A percentile compares a stretch with the other conserved stretches of the same genome.
Conservation (phyloP, 2,888 invertebrate genomes). For the Pristionchus exspectatus region DNA sequence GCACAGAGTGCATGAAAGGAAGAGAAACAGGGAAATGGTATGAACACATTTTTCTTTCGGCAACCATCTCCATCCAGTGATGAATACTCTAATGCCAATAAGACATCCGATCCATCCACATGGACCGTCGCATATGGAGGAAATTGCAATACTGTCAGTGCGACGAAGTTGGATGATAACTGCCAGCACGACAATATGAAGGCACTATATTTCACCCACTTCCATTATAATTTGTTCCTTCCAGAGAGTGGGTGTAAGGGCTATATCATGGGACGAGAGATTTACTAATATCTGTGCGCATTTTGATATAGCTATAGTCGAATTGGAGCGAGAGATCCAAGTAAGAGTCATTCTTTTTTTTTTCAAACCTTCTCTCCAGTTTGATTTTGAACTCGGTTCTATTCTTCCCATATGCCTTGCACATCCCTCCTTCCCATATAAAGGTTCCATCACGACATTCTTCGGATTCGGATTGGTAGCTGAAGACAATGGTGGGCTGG, state of each 20-base stretch:
- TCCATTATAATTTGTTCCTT: not conserved
- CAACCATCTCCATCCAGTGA: not conserved
- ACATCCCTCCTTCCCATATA: not conserved
- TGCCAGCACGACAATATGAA: slow-evolving; percentile 41
- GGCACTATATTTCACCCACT: not conserved
- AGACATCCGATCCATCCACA: not conserved
- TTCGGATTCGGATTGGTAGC: not conserved
- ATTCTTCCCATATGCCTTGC: slow-evolving; percentile 2
- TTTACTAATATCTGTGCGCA: not conserved
- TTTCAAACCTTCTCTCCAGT: not conserved
- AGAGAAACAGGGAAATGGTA: not conserved
- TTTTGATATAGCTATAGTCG: not conserved
- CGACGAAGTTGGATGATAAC: not conserved
- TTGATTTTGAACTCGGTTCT: not conserved
- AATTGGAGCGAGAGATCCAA: not conserved
- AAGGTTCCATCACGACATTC: not conserved
- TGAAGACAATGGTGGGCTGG: not conserved
- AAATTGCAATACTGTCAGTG: slow-evolving; percentile 12
- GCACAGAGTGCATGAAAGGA: not conserved
- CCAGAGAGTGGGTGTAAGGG: slow-evolving; percentile 43
- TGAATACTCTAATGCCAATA: not conserved
- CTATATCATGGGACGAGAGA: slow-evolving; percentile 16
- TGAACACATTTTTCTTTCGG: not conserved
- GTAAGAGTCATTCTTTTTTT: not conserved
- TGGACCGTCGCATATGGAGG: slow-evolving; percentile 31